phyloP scores from a whole-genome alignment of 2,888 invertebrate species.

The Ectemnius cavifrons region DNA sequence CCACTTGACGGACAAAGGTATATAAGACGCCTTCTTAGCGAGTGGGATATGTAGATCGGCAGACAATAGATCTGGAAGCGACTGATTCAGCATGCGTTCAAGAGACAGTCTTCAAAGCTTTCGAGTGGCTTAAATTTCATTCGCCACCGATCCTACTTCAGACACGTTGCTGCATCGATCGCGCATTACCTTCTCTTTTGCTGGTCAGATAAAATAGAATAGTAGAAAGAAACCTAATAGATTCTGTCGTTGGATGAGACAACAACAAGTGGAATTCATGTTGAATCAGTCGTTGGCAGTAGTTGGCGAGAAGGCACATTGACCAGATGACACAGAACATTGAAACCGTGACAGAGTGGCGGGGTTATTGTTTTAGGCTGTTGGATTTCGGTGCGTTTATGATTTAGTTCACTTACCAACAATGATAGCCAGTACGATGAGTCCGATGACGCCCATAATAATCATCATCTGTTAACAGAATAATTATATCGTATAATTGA shows the following conservation, averaged over 20 bases:
- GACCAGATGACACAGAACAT: conserved; percentile 65
- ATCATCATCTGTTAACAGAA: conserved; percentile 86
- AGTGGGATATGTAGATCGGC: conserved; percentile 38
- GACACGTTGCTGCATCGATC: background rate
- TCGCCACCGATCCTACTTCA: background rate
- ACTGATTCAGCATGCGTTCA: conserved; percentile 40
- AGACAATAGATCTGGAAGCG: conserved; percentile 49
- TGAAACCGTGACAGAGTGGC: conserved; percentile 49
- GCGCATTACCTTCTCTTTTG: background rate
- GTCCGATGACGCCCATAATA: conserved; percentile 91
- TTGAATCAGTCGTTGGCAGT: conserved; percentile 58
- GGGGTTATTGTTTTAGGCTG: conserved; percentile 31
- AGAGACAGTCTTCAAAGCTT: background rate
- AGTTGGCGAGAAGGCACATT: conserved; percentile 65
- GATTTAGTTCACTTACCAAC: conserved; percentile 83
- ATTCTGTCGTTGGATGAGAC: too few relatives aligned
- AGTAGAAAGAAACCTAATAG: too few relatives aligned
- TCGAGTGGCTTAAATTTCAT: conserved; percentile 1
- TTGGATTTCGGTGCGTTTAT: conserved; percentile 27
- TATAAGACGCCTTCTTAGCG: conserved; percentile 29
- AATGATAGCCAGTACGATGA: conserved; percentile 89
- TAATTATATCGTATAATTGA: too few relatives aligned
- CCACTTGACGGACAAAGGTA: background rate
- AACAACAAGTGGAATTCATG: background rate
- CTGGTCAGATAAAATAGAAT: too few relatives aligned